Evolutionary conservation across 1,140 invertebrate species (phyloP).

Genomic region (Matsumurasca onukii): DNA sequence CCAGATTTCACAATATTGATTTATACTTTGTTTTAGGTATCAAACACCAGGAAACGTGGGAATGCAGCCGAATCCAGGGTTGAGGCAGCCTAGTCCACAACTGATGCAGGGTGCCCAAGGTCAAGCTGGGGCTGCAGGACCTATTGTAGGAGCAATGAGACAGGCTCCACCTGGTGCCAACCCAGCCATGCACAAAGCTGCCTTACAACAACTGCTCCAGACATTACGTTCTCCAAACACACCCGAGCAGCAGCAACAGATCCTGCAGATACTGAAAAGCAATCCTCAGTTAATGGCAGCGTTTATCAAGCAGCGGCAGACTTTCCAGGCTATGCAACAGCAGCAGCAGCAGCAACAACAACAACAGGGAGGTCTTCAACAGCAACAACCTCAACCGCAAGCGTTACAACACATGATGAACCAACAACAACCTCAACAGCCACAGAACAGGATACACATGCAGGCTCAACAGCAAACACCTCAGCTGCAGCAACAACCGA

Average conservation of each 20-base stretch:
- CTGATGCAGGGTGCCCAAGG: slow-evolving; percentile 38
- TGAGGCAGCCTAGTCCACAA: slow-evolving; percentile 33
- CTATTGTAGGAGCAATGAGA: slow-evolving; percentile 43
- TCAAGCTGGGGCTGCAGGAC: slow-evolving; percentile 38
- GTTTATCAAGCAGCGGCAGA: slow-evolving; percentile 90
- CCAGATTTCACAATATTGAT: too few relatives aligned
- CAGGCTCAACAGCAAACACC: slow-evolving; percentile 53
- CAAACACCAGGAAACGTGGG: slow-evolving; percentile 38
- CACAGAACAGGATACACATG: slow-evolving; percentile 49
- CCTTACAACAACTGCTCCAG: slow-evolving; percentile 85
- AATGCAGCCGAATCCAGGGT: slow-evolving; percentile 33
- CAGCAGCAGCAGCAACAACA: slow-evolving; percentile 45
- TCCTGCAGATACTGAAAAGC: slow-evolving; percentile 88
- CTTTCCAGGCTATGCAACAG: slow-evolving; percentile 48
- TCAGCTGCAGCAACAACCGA: slow-evolving; percentile 50
- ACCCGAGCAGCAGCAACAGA: slow-evolving; percentile 92
- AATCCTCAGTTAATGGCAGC: slow-evolving; percentile 97
- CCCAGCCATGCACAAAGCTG: slow-evolving; percentile 60
- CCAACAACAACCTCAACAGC: slow-evolving; percentile 45
- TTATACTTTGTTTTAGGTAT: slow-evolving; percentile 40
- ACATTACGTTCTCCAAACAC: slow-evolving; percentile 85
- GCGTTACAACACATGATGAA: slow-evolving; percentile 45
- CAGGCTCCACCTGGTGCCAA: slow-evolving; percentile 35
- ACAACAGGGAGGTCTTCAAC: slow-evolving; percentile 36
- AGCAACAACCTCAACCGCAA: slow-evolving; percentile 46